Evolutionary conservation across 1,140 invertebrate species (phyloP).

Genomic region (Aricia agestis): DNA sequence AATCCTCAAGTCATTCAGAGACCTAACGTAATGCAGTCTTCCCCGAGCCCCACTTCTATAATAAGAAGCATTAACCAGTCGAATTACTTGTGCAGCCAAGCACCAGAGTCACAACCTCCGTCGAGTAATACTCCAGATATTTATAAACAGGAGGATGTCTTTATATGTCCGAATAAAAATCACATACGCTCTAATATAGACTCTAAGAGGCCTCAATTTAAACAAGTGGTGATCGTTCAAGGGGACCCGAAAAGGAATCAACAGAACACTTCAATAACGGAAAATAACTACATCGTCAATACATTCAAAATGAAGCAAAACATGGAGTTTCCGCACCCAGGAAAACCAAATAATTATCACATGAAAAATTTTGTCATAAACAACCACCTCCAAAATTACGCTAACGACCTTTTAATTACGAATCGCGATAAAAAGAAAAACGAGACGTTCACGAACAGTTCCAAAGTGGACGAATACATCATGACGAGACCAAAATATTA

Average conservation of each 20-base stretch:
- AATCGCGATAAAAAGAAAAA: slow-evolving; percentile 31
- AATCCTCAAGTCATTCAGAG: slow-evolving; percentile 48
- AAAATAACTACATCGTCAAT: slow-evolving; percentile 39
- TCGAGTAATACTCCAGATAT: slow-evolving; percentile 25
- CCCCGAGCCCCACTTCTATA: slow-evolving; percentile 68
- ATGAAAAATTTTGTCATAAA: slow-evolving; percentile 50
- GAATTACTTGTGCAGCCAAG: slow-evolving; percentile 61
- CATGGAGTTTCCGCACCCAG: slow-evolving; percentile 23
- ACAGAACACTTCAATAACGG: slow-evolving; percentile 13
- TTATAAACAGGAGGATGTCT: slow-evolving; percentile 38
- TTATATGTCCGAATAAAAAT: slow-evolving; percentile 37
- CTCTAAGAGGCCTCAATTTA: slow-evolving; percentile 33
- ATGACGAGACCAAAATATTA: slow-evolving; percentile 27
- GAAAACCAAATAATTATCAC: slow-evolving; percentile 46
- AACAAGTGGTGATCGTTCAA: slow-evolving; percentile 54
- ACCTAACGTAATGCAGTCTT: slow-evolving; percentile 58
- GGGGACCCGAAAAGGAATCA: slow-evolving; percentile 29
- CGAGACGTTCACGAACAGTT: slow-evolving; percentile 30
- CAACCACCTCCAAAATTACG: slow-evolving; percentile 37
- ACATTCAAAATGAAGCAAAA: slow-evolving; percentile 31
- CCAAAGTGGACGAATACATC: slow-evolving; percentile 26
- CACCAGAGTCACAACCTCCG: slow-evolving; percentile 34
- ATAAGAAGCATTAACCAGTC: slow-evolving; percentile 69
- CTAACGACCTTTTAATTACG: slow-evolving; percentile 27
- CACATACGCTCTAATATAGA: slow-evolving; percentile 22